Base-by-base conservation (phyloP, 2,888 invertebrate species). In the Galeopsomyia nigrocyanea region DNA sequence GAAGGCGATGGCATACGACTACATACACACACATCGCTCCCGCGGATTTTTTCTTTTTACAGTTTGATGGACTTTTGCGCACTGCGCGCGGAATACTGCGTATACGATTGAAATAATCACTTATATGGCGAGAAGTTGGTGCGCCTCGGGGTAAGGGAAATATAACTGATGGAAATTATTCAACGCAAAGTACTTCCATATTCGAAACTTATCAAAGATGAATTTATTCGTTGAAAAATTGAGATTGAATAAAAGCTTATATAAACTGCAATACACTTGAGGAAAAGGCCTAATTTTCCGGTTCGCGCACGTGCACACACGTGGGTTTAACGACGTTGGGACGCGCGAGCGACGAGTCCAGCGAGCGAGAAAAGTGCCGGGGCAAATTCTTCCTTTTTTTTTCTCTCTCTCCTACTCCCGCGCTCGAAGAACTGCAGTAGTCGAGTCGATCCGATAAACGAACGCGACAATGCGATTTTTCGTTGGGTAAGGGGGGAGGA, bases 381-480 rank as follows among this genome's bases (percentile, higher is more conserved):
- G 10, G 46, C 63, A 56, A 19, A 63, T 53, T 47, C 53, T 14
- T n/a, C 50, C 57, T 31, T 39, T 21, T 1, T 9, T 50, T 21
- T 71, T 69, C 58, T 66, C 19, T 47, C 58, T 47, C 47, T 60
- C 31, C 60, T 57, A 58, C 46, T 51, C 49, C 19, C 55, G 57
- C 53, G 26, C 67, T 64, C 58, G 56, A 39, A 39, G 39, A 39
- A 39, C 39, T 39, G 39, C 39, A 39, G 39, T 39, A 39, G 39
- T 39, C 39, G 39, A 39, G 57, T 65, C 65, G 66, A 72, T 66
- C 66, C 66, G 72, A 75, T 75, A 69, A 75, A 72, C 68, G 62
- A 68, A 66, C 39, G 66, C 63, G 75, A 72, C 75, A 75, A 75
- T 68, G 69, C 72, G 69, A 75, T 75, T 75, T 71, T 72, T 72